Percentiles rank a stretch among this genome's conserved stretches.
These are phyloP conservation scores for Melanotaenia duboulayi DNA, from an alignment of 2,113 vertebrate genomes.

Conservation along the genomic window DNA sequence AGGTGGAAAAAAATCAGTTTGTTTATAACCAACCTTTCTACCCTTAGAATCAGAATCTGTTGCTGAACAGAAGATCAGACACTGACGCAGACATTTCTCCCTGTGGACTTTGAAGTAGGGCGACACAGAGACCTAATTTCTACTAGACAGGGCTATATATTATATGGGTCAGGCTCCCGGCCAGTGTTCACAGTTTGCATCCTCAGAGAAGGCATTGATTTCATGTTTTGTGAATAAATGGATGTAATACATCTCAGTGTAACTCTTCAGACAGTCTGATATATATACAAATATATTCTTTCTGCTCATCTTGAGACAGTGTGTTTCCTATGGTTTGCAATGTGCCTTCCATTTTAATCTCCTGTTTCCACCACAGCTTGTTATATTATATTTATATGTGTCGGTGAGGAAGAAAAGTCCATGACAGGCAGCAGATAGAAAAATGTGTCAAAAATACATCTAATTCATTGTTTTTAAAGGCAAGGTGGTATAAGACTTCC, in stretches of 20 bases:
- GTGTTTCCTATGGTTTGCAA: conserved; percentile 40
- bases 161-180: conserved; percentile 65
- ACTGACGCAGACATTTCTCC: conserved; percentile 36
- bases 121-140: conserved; percentile 67
- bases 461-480: no score
- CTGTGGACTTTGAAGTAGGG: conserved; percentile 53
- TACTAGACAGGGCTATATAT: conserved; percentile 35
- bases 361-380: not conserved
- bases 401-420: no score
- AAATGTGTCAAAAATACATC: no score
- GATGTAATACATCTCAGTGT: conserved; percentile 35
- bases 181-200: conserved; percentile 58
- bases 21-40: not conserved
- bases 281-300: conserved; percentile 45
- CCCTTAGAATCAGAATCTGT: conserved; percentile 27
- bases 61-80: conserved; percentile 45
- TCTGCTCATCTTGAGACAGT: conserved; percentile 36
- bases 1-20: not conserved
- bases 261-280: conserved; percentile 56
- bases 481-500: no score
- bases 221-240: conserved; percentile 51
- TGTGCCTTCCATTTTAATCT: conserved; percentile 19
- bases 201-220: conserved; percentile 40
- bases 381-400: not conserved
- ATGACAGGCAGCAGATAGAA: no score